These are phyloP conservation scores for Euclidia mi DNA, from an alignment of 2,888 invertebrate genomes.

Conservation along the genomic window DNA sequence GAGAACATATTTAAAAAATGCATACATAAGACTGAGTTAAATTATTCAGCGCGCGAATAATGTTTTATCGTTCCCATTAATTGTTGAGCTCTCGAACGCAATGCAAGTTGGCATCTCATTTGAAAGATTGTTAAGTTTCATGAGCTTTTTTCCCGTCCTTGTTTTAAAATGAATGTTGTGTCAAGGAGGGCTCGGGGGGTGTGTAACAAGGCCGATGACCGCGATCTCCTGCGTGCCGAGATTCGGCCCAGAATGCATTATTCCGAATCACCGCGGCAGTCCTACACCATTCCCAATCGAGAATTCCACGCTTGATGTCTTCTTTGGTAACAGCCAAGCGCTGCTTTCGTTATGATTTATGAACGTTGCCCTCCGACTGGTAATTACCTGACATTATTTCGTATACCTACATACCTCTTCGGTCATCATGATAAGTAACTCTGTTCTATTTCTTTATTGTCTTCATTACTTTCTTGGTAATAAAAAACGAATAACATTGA, in stretches of 20 bases:
- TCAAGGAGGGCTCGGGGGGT: constrained; percentile 63
- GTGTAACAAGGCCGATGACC: constrained; percentile 81
- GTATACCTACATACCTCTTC: constrained; percentile 35
- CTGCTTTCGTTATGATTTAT: constrained; percentile 86
- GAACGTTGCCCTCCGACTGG: constrained; percentile 59
- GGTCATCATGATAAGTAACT: constrained; percentile 34
- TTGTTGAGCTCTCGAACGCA: constrained; percentile 54
- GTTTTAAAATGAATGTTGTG: constrained; percentile 67
- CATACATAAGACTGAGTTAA: constrained; percentile 40
- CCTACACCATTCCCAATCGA: constrained; percentile 82
- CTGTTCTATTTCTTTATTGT: constrained; percentile 17
- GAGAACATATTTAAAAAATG: constrained; percentile 38
- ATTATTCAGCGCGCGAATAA: constrained; percentile 56
- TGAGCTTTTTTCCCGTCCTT: constrained; percentile 69
- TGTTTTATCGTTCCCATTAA: constrained; percentile 64
- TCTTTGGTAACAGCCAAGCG: constrained; percentile 75
- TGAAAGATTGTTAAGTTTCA: constrained; percentile 69
- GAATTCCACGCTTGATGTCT: constrained; percentile 85
- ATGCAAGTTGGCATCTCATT: constrained; percentile 62
- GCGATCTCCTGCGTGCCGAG: constrained; percentile 71
- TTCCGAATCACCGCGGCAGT: constrained; percentile 75
- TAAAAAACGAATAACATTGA: constrained; percentile 2
- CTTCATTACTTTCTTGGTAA: constrained; percentile 1
- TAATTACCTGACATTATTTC: constrained; percentile 71
- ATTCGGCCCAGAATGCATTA: constrained; percentile 86